These are phyloP conservation scores for Neogale vison DNA, from an alignment of 2,113 vertebrate genomes.

Conservation along the genomic window DNA sequence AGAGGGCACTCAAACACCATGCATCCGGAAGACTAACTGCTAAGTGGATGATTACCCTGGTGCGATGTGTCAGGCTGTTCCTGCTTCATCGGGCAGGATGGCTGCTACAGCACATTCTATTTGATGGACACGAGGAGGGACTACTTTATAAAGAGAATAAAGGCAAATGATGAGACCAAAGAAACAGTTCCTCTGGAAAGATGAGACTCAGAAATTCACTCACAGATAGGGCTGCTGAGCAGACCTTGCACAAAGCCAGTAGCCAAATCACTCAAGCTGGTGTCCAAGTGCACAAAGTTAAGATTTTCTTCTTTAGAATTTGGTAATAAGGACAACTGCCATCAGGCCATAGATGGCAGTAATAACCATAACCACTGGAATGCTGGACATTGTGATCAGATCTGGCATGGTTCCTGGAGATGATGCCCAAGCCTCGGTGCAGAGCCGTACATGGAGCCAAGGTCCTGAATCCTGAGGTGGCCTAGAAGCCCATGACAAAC, in stretches of 20 bases:
- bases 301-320: background rate
- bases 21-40: background rate
- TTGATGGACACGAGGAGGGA: background rate
- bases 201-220: background rate
- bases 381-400: background rate
- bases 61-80: background rate
- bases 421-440: background rate
- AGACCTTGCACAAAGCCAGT: background rate
- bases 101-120: background rate
- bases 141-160: background rate
- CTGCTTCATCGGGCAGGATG: background rate
- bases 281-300: background rate
- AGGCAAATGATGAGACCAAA: background rate
- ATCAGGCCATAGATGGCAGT: background rate
- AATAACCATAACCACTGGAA: background rate
- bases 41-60: background rate
- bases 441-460: background rate
- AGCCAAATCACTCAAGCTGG: background rate
- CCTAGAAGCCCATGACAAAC: background rate
- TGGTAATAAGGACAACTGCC: background rate
- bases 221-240: background rate
- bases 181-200: background rate
- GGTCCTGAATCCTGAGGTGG: background rate
- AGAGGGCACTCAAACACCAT: no score
- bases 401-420: background rate